phyloP scores from a whole-genome alignment of 2,797 vertebrate genomes.

The Propithecus deckenii region DNA sequence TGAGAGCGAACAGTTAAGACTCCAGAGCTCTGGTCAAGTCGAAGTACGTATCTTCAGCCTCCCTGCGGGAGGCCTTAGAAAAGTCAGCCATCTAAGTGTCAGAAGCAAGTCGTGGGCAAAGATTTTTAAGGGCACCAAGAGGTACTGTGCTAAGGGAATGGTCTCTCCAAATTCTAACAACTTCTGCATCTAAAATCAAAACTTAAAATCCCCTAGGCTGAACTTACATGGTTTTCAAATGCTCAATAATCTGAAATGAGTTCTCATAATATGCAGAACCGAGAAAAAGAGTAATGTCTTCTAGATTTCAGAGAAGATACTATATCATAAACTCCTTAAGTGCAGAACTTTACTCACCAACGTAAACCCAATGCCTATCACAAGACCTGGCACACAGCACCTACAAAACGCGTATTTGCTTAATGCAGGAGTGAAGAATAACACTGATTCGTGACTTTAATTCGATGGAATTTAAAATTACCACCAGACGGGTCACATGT shows the following conservation, averaged over 20 bases:
- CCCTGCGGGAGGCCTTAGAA: neutral
- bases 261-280: neutral
- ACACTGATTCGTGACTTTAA: neutral
- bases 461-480: neutral
- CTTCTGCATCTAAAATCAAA: conserved; percentile 1
- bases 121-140: neutral
- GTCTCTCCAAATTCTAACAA: neutral
- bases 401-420: neutral
- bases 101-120: neutral
- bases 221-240: neutral
- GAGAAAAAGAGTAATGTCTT: neutral
- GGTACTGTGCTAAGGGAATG: neutral
- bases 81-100: neutral
- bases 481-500: neutral
- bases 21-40: neutral
- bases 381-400: neutral
- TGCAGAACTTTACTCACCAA: neutral
- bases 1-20: neutral
- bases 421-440: neutral
- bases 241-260: conserved; percentile 5
- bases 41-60: neutral
- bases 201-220: neutral
- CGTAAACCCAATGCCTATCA: neutral
- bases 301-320: neutral
- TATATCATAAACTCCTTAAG: neutral